These are phyloP conservation scores for Palythoa caribaeorum DNA, from an alignment of 92 coral and sea anemone genomes.

Conservation along the genomic window DNA sequence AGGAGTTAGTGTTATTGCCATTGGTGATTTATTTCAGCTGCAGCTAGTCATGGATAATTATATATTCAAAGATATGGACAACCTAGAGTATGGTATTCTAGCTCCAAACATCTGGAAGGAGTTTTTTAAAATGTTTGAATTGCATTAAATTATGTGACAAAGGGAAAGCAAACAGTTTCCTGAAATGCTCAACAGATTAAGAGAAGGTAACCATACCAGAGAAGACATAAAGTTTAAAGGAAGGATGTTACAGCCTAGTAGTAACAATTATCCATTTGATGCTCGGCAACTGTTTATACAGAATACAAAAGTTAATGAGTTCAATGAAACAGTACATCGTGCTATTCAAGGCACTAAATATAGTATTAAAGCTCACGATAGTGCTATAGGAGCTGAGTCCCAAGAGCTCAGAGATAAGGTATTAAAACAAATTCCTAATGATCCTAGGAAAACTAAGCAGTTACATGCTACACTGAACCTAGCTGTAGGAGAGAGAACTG, in stretches of 20 bases:
- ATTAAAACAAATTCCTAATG: conserved; percentile 32
- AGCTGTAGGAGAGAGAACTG: conserved; percentile 68
- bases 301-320: conserved; percentile 2
- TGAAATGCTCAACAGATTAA: conserved; percentile 6
- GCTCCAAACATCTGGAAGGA: conserved; percentile 10
- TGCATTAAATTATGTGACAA: not conserved
- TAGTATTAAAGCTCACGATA: conserved; percentile 50
- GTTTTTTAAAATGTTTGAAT: not conserved
- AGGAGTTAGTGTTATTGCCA: conserved; percentile 1
- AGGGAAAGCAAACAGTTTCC: conserved; percentile 5
- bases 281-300: conserved; percentile 3
- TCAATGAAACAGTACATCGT: conserved; percentile 16
- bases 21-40: conserved; percentile 4
- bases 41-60: conserved; percentile 8
- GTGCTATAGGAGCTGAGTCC: conserved; percentile 24
- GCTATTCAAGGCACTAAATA: conserved; percentile 23
- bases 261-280: not conserved
- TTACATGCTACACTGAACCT: conserved; percentile 51
- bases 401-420: conserved; percentile 21
- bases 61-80: conserved; percentile 8
- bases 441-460: conserved; percentile 75
- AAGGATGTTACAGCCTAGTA: not conserved
- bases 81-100: conserved; percentile 6
- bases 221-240: not conserved
- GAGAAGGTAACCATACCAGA: conserved; percentile 8